These are phyloP conservation scores for Calliopum simillimum DNA, from an alignment of 2,888 invertebrate genomes.

Conservation along the genomic window DNA sequence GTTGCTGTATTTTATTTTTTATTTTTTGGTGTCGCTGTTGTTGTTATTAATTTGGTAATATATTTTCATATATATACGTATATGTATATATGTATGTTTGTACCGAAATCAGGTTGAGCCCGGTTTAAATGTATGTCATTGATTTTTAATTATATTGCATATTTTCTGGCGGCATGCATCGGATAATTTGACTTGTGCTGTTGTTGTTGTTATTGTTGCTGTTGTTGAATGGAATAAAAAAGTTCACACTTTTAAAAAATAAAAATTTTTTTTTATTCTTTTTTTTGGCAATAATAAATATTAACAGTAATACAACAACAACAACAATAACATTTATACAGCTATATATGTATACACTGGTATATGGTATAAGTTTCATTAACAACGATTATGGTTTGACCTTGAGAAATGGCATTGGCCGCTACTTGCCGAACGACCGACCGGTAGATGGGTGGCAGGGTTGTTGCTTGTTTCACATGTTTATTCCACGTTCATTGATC, in stretches of 20 bases:
- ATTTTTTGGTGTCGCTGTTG: constrained; percentile 11
- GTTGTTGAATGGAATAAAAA: constrained; percentile 25
- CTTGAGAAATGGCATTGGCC: constrained; percentile 58
- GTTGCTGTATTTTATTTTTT: constrained; percentile 28
- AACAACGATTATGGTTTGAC: constrained; percentile 64
- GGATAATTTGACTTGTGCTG: constrained; percentile 2
- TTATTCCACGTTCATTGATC: neutral
- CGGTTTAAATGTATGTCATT: constrained; percentile 60
- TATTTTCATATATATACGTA: too few relatives aligned
- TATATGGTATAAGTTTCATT: constrained; percentile 59
- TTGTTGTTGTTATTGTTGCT: constrained; percentile 10
- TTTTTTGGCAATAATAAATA: constrained; percentile 57
- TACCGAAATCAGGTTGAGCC: constrained; percentile 30
- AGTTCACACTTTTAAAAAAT: constrained; percentile 31
- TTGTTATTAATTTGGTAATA: constrained; percentile 23
- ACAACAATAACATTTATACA: constrained; percentile 35
- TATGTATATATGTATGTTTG: neutral
- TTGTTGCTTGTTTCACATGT: constrained; percentile 31
- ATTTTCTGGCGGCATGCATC: constrained; percentile 48
- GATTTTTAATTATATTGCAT: constrained; percentile 64
- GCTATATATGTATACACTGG: constrained; percentile 10
- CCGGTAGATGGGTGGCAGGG: constrained; percentile 37
- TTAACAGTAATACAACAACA: constrained; percentile 50
- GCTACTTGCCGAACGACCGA: constrained; percentile 35
- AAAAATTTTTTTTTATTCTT: constrained; percentile 42